These are phyloP conservation scores for Vidua chalybeata DNA, from an alignment of 2,113 vertebrate genomes.

Conservation along the genomic window DNA sequence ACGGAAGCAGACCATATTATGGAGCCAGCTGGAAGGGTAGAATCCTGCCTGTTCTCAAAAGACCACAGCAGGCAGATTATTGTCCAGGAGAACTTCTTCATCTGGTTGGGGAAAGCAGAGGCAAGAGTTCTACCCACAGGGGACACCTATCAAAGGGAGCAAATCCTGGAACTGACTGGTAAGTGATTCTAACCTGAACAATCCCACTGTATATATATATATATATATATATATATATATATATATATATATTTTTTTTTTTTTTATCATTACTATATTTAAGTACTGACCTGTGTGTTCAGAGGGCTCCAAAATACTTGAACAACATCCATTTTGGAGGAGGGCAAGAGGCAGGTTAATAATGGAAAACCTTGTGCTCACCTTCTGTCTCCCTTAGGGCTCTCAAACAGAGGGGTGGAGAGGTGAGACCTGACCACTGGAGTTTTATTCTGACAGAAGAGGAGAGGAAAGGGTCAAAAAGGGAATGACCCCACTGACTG, in stretches of 20 bases:
- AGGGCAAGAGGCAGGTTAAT: neutral
- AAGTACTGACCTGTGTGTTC: neutral
- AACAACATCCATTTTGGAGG: neutral
- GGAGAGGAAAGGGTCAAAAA: neutral
- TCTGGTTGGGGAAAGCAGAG: neutral
- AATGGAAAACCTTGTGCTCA: neutral
- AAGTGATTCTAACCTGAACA: neutral
- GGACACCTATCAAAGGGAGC: neutral
- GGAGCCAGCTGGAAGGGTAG: neutral
- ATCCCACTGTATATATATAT: neutral
- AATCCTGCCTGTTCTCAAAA: neutral
- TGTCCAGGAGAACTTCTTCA: neutral
- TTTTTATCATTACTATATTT: neutral
- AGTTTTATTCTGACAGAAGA: neutral
- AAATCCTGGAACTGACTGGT: neutral
- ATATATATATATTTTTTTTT: too few species aligned
- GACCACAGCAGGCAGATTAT: neutral
- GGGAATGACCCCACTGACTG: neutral
- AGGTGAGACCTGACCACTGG: neutral
- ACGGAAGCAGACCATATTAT: slow-evolving; percentile 18
- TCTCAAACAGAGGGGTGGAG: neutral
- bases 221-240: too few species aligned
- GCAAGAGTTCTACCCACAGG: neutral
- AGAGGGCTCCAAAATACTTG: neutral
- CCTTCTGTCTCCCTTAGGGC: neutral